Percentiles rank a stretch among this genome's conserved stretches.
Conservation (phyloP, 2,113 vertebrate genomes). For the Cheirogaleus medius region DNA sequence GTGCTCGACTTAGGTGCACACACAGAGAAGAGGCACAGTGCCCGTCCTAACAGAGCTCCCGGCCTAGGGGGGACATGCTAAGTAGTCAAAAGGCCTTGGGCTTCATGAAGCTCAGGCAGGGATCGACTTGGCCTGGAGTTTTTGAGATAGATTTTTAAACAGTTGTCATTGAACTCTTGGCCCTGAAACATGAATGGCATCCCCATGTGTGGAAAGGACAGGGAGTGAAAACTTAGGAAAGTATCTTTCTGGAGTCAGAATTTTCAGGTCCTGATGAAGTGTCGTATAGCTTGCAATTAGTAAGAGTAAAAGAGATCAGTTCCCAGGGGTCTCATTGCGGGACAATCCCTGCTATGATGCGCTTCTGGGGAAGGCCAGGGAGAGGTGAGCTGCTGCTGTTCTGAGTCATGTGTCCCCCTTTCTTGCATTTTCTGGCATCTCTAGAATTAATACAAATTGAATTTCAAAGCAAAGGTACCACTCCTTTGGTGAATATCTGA, state of each 20-base stretch:
- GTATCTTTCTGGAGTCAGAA: neutral
- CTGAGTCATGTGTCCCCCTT: constrained; percentile 6
- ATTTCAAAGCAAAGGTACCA: constrained; percentile 73
- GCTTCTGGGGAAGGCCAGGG: neutral
- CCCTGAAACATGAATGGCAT: neutral
- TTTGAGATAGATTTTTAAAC: neutral
- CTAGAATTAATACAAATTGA: constrained; percentile 70
- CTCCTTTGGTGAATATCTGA: constrained; percentile 40
- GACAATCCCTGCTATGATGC: neutral
- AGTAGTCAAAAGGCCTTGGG: neutral
- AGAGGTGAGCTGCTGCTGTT: constrained; percentile 34
- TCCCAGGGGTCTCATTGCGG: neutral
- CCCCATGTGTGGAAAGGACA: neutral
- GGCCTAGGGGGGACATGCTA: neutral
- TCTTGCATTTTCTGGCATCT: constrained; percentile 52
- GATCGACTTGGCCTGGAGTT: neutral
- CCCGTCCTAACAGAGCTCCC: neutral
- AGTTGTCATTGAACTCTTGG: neutral
- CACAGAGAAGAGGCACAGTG: neutral
- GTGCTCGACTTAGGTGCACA: neutral
- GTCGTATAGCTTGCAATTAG: neutral
- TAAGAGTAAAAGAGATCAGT: neutral
- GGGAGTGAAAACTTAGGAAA: neutral
- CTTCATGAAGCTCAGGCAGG: neutral
- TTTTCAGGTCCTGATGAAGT: neutral